phyloP scores from a whole-genome alignment of 1,140 invertebrate species.

The Pseudomyrmex sp. region DNA sequence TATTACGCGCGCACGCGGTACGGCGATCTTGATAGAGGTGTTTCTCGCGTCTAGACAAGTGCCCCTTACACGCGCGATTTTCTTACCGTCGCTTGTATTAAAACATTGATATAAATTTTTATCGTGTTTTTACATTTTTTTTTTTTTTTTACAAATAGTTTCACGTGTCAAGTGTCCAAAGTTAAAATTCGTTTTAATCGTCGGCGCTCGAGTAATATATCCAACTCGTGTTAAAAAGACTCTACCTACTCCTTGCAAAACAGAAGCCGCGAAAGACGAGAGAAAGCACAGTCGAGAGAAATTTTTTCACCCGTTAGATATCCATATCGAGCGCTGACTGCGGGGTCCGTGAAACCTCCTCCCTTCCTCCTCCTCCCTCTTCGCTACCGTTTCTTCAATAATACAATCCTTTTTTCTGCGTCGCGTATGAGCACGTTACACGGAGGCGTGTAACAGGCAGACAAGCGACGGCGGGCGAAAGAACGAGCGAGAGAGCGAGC shows the following conservation, averaged over 20 bases:
- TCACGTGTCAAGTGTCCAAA: too few relatives aligned
- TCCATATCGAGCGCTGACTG: slow-evolving; percentile 1
- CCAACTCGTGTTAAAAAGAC: too few relatives aligned
- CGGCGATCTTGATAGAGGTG: slow-evolving; percentile 13
- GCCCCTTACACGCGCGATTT: too few relatives aligned
- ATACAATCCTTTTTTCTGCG: slow-evolving; percentile 44
- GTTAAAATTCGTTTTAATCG: too few relatives aligned
- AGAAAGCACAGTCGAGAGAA: slow-evolving; percentile 9
- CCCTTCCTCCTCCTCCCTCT: neutral
- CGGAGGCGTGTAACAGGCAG: slow-evolving; percentile 64
- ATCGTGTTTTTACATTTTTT: too few relatives aligned
- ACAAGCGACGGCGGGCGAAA: slow-evolving; percentile 16
- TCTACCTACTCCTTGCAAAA: too few relatives aligned
- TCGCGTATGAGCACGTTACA: slow-evolving; percentile 58
- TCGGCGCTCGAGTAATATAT: too few relatives aligned
- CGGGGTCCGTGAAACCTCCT: neutral
- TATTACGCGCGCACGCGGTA: slow-evolving; percentile 19
- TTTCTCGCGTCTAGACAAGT: neutral
- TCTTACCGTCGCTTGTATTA: neutral
- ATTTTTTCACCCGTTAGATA: slow-evolving; percentile 32
- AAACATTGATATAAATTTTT: slow-evolving; percentile 2
- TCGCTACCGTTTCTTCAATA: slow-evolving; percentile 57
- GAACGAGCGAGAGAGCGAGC: slow-evolving; percentile 42
- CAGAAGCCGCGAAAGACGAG: neutral
- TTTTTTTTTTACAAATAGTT: too few relatives aligned